phyloP scores from a whole-genome alignment of 2,113 vertebrate genomes.

The Cyanoderma ruficeps region DNA sequence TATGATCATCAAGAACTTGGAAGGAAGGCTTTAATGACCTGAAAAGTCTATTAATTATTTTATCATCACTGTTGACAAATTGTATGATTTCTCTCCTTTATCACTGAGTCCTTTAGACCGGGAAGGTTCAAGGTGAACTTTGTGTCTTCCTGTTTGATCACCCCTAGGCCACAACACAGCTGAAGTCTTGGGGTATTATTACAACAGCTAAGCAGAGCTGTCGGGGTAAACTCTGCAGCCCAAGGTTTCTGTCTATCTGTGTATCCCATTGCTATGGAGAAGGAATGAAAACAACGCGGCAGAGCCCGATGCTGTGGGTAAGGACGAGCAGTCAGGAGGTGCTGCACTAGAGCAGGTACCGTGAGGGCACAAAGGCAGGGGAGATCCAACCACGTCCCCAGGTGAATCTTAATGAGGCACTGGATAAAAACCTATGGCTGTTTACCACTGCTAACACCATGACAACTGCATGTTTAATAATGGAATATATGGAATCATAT shows the following conservation, averaged over 20 bases:
- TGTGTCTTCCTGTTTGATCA: not conserved
- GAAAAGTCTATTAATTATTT: constrained; percentile 14
- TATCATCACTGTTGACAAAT: not conserved
- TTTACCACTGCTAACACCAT: constrained; percentile 21
- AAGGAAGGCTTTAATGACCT: constrained; percentile 5
- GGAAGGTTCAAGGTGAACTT: rapidly evolving
- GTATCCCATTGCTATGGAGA: not conserved
- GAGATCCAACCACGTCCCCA: not conserved
- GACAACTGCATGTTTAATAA: constrained; percentile 8
- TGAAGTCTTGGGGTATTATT: not conserved
- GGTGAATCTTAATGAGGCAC: not conserved
- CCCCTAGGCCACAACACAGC: not conserved
- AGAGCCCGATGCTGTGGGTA: not conserved
- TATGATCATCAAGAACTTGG: constrained; percentile 1
- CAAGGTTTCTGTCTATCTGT: not conserved
- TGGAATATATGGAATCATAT: not conserved
- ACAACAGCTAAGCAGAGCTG: not conserved
- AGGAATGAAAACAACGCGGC: not conserved
- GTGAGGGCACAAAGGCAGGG: not conserved
- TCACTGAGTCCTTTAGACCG: not conserved
- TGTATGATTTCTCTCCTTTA: not conserved
- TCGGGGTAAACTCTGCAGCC: not conserved
- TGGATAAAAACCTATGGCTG: not conserved
- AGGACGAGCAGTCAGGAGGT: not conserved
- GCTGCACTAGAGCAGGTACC: not conserved